Evolutionary conservation across 2,797 vertebrate species (phyloP), one percentile per base, ranked within the genome.

Genomic region (Cossypha niveicapilla): DNA sequence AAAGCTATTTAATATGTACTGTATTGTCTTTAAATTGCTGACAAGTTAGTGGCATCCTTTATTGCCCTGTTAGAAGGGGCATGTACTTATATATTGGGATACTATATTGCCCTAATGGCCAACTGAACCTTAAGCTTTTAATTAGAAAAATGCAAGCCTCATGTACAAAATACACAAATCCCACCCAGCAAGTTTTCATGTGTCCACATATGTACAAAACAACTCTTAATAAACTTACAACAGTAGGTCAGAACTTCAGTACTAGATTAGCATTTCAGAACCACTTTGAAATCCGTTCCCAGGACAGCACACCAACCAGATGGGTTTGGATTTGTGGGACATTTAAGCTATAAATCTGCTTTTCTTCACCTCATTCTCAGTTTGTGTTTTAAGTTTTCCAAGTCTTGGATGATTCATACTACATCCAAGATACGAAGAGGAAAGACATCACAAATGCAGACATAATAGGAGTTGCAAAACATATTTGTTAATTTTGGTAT

Each of bases 251-350:
- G 48, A 60, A 82, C 66, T 96, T 81, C 77, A 92, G 54, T 68
- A 32, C 62, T 75, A 72, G 47, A 92, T 73, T 80, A 85, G 61
- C 70, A 87, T 91, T 96, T 93, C 90, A 95, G 92, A 91, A 77
- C 65, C 35, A 15, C 88, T 85, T 80, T 83, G 88, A 94, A 95
- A 91, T 77, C 65, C 11, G 6, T 89, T 95, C 54, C 71, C 78
- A 74, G 53, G 45, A 66, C 48, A 66, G 50, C 18, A 39, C 44
- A 86, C 47, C 62, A 58, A 21, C 19, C 61, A 91, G 75, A 88
- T 92, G 78, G 13, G 25, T 79, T 91, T 63, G 56, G 24, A 86
- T 88, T 65, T 84, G 54, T 9, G 13, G 57, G 47, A 86, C 10
- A 37, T 47, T 78, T 60, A 50, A 79, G 37, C 65, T 58, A 68